Evolutionary conservation across 2,888 invertebrate species (phyloP).

Genomic region (Alcis repandata): DNA sequence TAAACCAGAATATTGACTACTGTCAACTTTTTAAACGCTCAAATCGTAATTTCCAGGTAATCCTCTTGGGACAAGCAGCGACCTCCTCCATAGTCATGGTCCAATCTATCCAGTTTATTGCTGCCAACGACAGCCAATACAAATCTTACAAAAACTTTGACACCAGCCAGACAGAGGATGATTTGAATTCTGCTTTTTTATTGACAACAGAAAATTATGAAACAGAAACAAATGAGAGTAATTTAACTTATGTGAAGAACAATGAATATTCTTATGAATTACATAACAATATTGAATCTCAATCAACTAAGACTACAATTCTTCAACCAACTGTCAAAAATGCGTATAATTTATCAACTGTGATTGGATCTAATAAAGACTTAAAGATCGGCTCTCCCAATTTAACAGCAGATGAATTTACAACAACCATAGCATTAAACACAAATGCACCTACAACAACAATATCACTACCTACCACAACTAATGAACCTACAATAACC

Average conservation of each 20-base stretch:
- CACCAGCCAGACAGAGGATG: neutral
- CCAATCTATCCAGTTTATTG: slow-evolving; percentile 33
- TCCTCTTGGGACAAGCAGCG: slow-evolving; percentile 39
- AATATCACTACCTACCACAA: neutral
- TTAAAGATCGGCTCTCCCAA: neutral
- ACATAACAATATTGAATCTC: neutral
- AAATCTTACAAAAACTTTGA: neutral
- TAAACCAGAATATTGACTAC: no score
- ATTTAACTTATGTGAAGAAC: no score
- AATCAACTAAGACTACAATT: neutral
- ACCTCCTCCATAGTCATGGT: slow-evolving; percentile 38
- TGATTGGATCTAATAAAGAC: neutral
- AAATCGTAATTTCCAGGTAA: slow-evolving; percentile 44
- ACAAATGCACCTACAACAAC: neutral
- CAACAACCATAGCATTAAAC: neutral
- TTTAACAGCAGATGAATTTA: slow-evolving; percentile 14
- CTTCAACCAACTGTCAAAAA: neutral
- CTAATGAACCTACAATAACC: neutral
- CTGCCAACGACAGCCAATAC: neutral
- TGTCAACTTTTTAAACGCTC: neutral
- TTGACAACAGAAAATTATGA: neutral
- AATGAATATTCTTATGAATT: neutral
- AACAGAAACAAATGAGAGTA: neutral
- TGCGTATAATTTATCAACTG: no score
- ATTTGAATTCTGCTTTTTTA: neutral